Evolutionary conservation across 2,888 invertebrate genomes (phyloP), one percentile per base, ranked within the genome.

Genomic region (Marasmarcha lunaedactyla): DNA sequence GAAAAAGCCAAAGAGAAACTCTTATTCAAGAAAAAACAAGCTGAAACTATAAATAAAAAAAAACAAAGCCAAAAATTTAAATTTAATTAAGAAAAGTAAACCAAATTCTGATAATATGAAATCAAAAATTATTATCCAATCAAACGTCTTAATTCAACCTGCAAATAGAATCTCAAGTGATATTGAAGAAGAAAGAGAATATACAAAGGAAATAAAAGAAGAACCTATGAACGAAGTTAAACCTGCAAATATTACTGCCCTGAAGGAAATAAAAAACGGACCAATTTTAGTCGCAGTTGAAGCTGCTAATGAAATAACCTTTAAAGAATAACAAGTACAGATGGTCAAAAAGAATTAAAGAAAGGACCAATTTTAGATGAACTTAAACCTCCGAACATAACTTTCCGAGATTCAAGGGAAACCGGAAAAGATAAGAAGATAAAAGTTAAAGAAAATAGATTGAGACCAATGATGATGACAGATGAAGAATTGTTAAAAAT

Each of bases 231-330:
- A 33, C 41, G 40, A 46, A 48, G 48, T 45, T 45, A 48, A 46
- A 48, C 42, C 41, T 38, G 48, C 43, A 44, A 46, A 46, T 48
- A 47, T 46, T 46, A 46, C 43, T 46, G 43, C 39, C 40, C 44
- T 48, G 40, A 48, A 43, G 42, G 45, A 48, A 44, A 47, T 46
- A 45, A 48, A 47, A 48, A 48, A 44, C 42, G 45, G 43, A 46
- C 44, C 45, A 48, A 45, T 46, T 46, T 43, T 45, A 48, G 42
- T 42, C 41, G 46, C 46, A 43, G 42, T 35, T 42, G 40, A 38
- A 27, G n/a, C n/a, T n/a, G n/a, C n/a, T n/a, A n/a, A n/a, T n/a
- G n/a, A 38, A 13, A 34, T 34, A n/a, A n/a, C 25, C 40, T 42
- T 42, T 36, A 44, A 42, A 42, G 37, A 42, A 42, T 46, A 46